Evolutionary conservation across 2,113 vertebrate genomes (phyloP).

Genomic region (Eudorcas thomsonii): DNA sequence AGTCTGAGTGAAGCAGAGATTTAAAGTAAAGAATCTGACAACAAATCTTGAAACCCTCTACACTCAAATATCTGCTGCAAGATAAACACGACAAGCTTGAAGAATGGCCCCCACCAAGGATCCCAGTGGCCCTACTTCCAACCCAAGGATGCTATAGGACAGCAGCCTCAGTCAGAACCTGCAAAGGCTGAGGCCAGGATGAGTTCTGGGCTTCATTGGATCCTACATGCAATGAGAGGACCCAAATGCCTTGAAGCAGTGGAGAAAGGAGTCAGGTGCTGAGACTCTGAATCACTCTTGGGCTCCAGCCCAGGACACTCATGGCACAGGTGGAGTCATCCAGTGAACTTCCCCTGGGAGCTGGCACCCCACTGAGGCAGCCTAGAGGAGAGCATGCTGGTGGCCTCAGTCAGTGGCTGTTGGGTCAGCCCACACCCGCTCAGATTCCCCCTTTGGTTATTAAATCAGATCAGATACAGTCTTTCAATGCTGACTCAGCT

Average conservation of each 20-base stretch:
- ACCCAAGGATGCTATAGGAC: not conserved
- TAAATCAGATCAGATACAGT: not conserved
- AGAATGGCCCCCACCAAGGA: not conserved
- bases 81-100: not conserved
- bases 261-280: fast-evolving
- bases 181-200: not conserved
- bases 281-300: not conserved
- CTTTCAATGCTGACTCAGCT: not conserved
- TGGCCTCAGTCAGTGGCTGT: fast-evolving
- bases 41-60: not conserved
- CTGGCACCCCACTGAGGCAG: not conserved
- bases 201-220: not conserved
- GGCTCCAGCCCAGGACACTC: not conserved
- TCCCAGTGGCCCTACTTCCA: not conserved
- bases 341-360: not conserved
- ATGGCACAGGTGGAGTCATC: not conserved
- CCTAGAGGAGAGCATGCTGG: not conserved
- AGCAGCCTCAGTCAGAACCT: no score
- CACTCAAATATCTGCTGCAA: not conserved
- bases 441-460: not conserved
- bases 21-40: not conserved
- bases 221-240: not conserved
- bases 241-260: not conserved
- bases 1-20: not conserved
- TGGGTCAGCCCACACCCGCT: not conserved